A percentile compares a stretch with the other conserved stretches of the same genome.
These are phyloP conservation scores for Xylocampa areola DNA, from an alignment of 2,888 invertebrate species.

Conservation along the genomic window DNA sequence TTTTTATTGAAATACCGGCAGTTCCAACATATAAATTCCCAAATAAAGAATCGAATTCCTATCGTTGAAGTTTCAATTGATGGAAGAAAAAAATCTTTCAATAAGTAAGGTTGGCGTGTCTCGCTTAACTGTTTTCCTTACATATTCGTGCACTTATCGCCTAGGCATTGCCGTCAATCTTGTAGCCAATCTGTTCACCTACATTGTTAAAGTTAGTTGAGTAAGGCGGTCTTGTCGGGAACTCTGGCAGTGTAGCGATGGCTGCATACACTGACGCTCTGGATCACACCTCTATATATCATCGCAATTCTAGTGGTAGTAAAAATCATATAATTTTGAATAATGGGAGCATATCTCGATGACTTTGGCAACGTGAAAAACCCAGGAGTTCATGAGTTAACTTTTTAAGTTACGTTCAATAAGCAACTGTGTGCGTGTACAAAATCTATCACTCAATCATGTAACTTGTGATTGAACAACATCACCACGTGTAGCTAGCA, in stretches of 20 bases:
- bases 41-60: conserved; percentile 31
- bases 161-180: conserved; percentile 72
- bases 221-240: conserved; percentile 38
- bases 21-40: conserved; percentile 19
- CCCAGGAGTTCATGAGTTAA: no score
- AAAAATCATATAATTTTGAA: neutral
- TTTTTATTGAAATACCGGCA: conserved; percentile 4
- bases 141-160: conserved; percentile 74
- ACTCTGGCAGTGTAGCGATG: conserved; percentile 64
- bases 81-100: conserved; percentile 64
- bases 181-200: conserved; percentile 63
- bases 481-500: conserved; percentile 20
- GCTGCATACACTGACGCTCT: conserved; percentile 77
- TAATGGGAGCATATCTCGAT: neutral
- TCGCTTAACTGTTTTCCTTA: conserved; percentile 75
- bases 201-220: conserved; percentile 60
- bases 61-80: conserved; percentile 76
- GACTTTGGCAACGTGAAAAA: no score
- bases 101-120: conserved; percentile 80
- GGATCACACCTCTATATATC: conserved; percentile 92
- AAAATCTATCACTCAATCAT: conserved; percentile 24
- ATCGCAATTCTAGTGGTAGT: conserved; percentile 88
- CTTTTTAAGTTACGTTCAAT: neutral
- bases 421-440: conserved; percentile 23
- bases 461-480: conserved; percentile 35